phyloP scores from a whole-genome alignment of 2,797 vertebrate genomes.

The Sebastes miniatus region DNA sequence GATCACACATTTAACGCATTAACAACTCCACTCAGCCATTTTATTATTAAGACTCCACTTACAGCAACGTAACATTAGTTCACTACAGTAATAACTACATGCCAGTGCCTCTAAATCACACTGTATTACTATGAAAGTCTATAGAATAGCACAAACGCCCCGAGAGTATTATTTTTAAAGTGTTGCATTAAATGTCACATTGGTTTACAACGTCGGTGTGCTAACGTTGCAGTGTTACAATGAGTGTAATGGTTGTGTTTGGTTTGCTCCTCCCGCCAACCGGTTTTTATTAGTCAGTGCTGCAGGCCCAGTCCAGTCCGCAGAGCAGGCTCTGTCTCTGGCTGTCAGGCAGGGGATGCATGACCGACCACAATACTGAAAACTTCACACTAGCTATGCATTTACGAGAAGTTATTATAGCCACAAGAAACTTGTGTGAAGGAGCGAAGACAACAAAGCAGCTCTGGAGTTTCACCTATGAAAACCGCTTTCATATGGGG shows the following conservation, averaged over 20 bases:
- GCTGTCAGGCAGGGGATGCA: constrained; percentile 8
- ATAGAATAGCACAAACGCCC: not conserved
- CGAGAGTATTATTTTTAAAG: accelerated
- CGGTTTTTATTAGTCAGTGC: constrained; percentile 23
- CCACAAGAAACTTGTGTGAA: accelerated
- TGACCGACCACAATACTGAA: not conserved
- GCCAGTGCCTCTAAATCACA: not conserved
- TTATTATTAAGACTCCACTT: not conserved
- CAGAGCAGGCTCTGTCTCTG: not conserved
- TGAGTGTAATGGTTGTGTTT: constrained; percentile 36
- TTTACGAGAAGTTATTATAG: not conserved
- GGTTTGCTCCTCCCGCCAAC: constrained; percentile 82
- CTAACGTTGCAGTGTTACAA: not conserved
- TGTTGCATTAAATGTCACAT: not conserved
- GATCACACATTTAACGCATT: not conserved
- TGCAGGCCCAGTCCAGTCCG: constrained; percentile 44
- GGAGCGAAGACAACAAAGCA: not conserved
- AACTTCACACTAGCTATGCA: not conserved
- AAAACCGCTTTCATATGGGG: not conserved
- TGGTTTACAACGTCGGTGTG: not conserved
- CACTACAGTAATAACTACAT: not conserved
- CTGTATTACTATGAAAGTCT: not conserved
- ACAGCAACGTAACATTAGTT: not conserved
- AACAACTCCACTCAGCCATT: not conserved
- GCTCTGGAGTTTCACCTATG: not conserved